These are phyloP conservation scores for Malurus melanocephalus DNA, from an alignment of 2,113 vertebrate genomes.

Conservation along the genomic window DNA sequence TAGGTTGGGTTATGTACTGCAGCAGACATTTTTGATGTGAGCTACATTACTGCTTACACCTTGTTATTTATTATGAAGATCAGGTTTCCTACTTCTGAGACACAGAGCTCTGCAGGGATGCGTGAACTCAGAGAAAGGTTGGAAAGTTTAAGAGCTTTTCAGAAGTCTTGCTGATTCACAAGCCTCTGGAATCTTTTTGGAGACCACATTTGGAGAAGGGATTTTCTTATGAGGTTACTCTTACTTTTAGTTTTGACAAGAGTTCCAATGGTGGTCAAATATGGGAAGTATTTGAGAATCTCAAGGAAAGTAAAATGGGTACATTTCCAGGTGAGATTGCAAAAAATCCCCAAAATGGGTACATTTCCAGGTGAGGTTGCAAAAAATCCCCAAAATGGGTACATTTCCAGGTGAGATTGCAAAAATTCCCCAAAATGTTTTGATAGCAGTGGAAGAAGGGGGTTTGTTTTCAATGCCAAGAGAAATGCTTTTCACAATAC, in stretches of 20 bases:
- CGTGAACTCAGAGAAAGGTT: neutral
- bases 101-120: neutral
- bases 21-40: neutral
- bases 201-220: neutral
- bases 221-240: neutral
- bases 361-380: neutral
- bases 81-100: neutral
- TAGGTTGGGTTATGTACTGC: neutral
- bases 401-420: accelerated
- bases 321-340: neutral
- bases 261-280: neutral
- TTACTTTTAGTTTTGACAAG: neutral
- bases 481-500: neutral
- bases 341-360: neutral
- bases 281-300: neutral
- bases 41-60: neutral
- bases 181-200: neutral
- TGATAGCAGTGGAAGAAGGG: neutral
- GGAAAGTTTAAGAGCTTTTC: neutral
- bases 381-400: neutral
- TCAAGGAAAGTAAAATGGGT: neutral
- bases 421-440: neutral
- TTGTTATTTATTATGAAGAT: neutral
- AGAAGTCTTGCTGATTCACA: neutral
- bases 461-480: neutral